These are phyloP conservation scores for Vannuccia rotundouncinata DNA, from an alignment of 2,888 invertebrate species.

Conservation along the genomic window DNA sequence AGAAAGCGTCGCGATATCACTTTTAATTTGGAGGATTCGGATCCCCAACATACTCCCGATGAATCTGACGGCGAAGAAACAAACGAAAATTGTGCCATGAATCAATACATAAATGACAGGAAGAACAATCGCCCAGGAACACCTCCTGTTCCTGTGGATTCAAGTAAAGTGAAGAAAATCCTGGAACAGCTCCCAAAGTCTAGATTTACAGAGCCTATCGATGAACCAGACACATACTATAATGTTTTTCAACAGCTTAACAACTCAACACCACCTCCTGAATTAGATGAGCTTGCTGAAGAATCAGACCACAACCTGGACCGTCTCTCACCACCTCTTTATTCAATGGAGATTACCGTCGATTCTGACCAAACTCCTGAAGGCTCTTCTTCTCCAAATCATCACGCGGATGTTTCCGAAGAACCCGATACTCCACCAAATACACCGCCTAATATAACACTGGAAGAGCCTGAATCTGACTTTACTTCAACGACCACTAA, in stretches of 20 bases:
- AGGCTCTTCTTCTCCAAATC: background rate
- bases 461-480: no score
- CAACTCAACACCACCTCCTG: background rate
- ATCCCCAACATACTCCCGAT: background rate
- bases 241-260: background rate
- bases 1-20: no score
- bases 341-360: background rate
- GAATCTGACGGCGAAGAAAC: background rate
- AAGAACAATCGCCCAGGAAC: background rate
- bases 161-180: background rate
- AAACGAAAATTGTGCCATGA: background rate
- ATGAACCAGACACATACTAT: background rate
- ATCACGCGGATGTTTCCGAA: no score
- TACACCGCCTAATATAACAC: background rate
- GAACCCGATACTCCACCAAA: background rate
- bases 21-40: no score
- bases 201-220: background rate
- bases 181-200: background rate
- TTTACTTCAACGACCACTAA: no score
- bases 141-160: background rate
- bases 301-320: background rate
- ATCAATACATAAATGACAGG: background rate
- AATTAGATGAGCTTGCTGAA: background rate
- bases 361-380: background rate
- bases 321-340: background rate